A percentile compares a stretch with the other conserved stretches of the same genome.
These are phyloP conservation scores for Cladorhizidae sp. DNA, from an alignment of 37 sponge, comb jelly and placozoan genomes.

Conservation along the genomic window DNA sequence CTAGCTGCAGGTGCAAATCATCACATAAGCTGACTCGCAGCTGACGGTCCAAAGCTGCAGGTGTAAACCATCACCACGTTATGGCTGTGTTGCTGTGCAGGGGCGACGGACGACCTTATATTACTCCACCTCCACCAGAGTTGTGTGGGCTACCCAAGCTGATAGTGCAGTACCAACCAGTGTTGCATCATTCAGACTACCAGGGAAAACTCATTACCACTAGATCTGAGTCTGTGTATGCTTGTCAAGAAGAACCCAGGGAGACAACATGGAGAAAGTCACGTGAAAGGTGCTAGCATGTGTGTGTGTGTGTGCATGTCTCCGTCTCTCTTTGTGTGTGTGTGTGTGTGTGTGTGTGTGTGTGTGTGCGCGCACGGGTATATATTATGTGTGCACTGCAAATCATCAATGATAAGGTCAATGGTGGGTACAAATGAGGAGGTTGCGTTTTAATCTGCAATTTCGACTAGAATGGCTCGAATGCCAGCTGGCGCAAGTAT, in stretches of 20 bases:
- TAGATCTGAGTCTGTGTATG: conserved; percentile 32
- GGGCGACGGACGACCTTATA: conserved; percentile 3
- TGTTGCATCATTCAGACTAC: background rate
- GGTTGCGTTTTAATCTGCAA: no score
- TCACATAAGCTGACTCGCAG: no score
- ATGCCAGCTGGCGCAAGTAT: no score
- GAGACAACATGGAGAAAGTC: conserved; percentile 27
- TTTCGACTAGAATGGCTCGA: no score
- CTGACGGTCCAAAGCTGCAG: no score
- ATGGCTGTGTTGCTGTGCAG: conserved; percentile 50
- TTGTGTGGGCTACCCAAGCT: background rate
- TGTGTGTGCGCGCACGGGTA: no score
- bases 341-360: conserved; percentile 1
- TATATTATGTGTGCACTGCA: no score
- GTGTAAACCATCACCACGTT: no score
- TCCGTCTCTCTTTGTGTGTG: background rate
- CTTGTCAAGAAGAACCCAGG: conserved; percentile 32
- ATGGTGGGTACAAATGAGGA: no score
- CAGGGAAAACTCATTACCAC: conserved; percentile 18
- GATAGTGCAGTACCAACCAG: conserved; percentile 5
- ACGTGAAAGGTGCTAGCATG: conserved; percentile 34
- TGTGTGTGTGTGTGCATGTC: no score
- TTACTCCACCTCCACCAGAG: conserved; percentile 1
- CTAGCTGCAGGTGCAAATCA: no score
- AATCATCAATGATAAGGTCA: no score